Evolutionary conservation across 1,140 invertebrate species (phyloP), one percentile per base, ranked within the genome.

Genomic region (Bombus confusus): DNA sequence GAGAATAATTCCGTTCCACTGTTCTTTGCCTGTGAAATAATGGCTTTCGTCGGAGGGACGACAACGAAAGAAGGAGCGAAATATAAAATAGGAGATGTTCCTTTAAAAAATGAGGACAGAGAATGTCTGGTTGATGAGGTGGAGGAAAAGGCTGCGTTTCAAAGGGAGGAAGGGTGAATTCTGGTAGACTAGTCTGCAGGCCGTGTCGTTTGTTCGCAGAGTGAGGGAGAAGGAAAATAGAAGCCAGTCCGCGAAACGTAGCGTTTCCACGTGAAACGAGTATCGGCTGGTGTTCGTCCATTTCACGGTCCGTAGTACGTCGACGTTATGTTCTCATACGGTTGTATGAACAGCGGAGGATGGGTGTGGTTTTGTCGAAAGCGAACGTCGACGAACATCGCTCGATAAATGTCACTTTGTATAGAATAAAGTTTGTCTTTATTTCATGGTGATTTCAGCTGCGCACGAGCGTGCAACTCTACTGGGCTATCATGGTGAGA

Each of bases 1-100:
- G 34, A 47, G 83, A 88, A 88, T 89, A 83, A 89, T 89, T 88
- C n/a, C 39, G 57, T 34, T 28, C 57, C 57, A 18, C 6, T 77
- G 34, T 76, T 34, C 37, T 37, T 43, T 25, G 2, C 22, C 25
- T 3, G 47, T 41, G 71, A 80, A 80, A 75, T 87, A 88, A 89
- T 77, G 83, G 79, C 39, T 79, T 79, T 77, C 57, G 52, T 59
- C n/a, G 62, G 37, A 68, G 59, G 64, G 37, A 41, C 41, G 68
- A 68, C 28, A 59, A 28, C 25, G 62, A 34, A 12, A 15, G 31
- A 64, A 34, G 12, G 31, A 43, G 64, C 41, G 69, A 2, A 22
- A 28, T 28, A 25, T 41, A 12, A 28, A 28, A 34, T 13, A 43
- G 18, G 47, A 43, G 39, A 68, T 10, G 31, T 68, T 34, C 31